Evolutionary conservation across 2,797 vertebrate species (phyloP).

Genomic region (Tympanoctomys barrerae): DNA sequence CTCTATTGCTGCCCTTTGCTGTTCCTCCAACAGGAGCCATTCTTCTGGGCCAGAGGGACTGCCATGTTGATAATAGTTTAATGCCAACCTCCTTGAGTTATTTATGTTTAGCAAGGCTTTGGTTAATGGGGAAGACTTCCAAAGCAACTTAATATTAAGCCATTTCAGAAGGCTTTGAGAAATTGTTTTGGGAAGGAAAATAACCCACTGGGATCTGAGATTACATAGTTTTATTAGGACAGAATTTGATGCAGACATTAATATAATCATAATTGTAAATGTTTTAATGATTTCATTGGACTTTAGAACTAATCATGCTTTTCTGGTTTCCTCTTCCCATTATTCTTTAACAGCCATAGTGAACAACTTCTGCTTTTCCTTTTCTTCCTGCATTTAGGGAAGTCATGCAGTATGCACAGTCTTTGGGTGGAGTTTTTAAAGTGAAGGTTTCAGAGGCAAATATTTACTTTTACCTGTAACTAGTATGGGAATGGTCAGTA

Average conservation of each 20-base stretch:
- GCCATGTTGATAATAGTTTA: background rate
- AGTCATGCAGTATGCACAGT: background rate
- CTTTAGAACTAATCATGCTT: conserved; percentile 71
- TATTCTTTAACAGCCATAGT: conserved; percentile 50
- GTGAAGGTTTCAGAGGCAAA: conserved; percentile 73
- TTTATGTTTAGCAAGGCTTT: conserved; percentile 23
- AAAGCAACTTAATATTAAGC: background rate
- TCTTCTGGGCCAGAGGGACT: background rate
- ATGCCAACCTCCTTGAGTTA: background rate
- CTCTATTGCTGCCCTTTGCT: background rate
- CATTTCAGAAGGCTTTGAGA: conserved; percentile 16
- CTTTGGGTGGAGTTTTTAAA: conserved; percentile 75
- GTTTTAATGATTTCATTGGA: conserved; percentile 56
- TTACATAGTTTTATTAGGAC: background rate
- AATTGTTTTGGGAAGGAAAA: conserved; percentile 14
- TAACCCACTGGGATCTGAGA: background rate
- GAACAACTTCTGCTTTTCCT: conserved; percentile 78
- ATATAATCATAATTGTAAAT: background rate
- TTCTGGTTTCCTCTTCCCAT: conserved; percentile 70
- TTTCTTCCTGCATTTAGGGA: conserved; percentile 62
- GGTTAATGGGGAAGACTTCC: background rate
- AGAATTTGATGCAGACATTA: conserved; percentile 17
- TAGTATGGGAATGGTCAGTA: conserved; percentile 36
- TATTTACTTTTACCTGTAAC: conserved; percentile 72
- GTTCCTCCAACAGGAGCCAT: background rate